Evolutionary conservation across 2,797 vertebrate genomes (phyloP), one percentile per base, ranked within the genome.

Genomic region (Megaceryle alcyon): DNA sequence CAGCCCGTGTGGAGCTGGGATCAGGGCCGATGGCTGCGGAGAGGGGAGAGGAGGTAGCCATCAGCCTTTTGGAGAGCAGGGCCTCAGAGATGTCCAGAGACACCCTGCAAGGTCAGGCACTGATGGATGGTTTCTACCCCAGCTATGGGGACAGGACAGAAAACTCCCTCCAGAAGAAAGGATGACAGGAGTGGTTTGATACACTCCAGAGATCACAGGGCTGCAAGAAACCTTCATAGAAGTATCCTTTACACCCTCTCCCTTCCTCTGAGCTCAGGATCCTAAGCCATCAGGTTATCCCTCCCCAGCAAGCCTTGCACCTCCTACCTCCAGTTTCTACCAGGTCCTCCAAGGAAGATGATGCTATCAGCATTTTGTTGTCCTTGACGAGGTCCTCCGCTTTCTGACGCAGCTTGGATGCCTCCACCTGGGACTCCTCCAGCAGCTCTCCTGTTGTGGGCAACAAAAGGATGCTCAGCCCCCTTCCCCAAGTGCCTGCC

Each of bases 351-450:
- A 97, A 96, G 73, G 97, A 92, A 91, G 94, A 29, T 92, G 97
- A 46, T 95, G 97, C 92, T 48, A 98, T 98, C 49, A 99, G 97
- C 51, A 98, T 98, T 96, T 99, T 99, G 23, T 98, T 99, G 97
- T 99, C 99, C 91, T 98, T 98, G 84, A 99, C 99, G 1, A 99
- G 98, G 78, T 99, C 99, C 94, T 99, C 99, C 4, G 99, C 99
- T 78, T 99, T 98, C 97, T 99, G 99, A 17, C 99, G 98, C 73
- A 99, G 98, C 86, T 98, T 98, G 4, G 98, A 98, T 0, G 99
- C 99, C 96, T 99, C 99, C 6, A 99, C 98, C 72, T 99, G 99
- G 43, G 99, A 99, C 95, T 99, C 99, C 92, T 99, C 99, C 96
- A 99, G 96, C 86, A 99, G 98, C 76, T 99, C 99, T 80, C 99